phyloP scores from a whole-genome alignment of 2,113 vertebrate species.

The Cariama cristata region DNA sequence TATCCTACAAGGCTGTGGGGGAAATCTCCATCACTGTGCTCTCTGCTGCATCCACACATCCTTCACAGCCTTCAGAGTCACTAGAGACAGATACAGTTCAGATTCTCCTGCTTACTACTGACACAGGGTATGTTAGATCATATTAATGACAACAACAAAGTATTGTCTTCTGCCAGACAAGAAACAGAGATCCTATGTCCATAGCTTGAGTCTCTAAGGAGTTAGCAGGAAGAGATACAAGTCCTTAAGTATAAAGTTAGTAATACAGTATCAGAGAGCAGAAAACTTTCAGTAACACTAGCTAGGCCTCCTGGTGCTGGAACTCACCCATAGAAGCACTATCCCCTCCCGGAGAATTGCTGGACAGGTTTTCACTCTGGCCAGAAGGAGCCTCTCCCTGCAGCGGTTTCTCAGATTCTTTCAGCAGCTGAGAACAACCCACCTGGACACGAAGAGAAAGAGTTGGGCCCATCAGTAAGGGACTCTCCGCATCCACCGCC shows the following conservation, averaged over 20 bases:
- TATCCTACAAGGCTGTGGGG: neutral
- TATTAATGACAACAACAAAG: neutral
- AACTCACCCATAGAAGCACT: slow-evolving; percentile 73
- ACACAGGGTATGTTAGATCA: neutral
- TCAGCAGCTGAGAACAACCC: slow-evolving; percentile 80
- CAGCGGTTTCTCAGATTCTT: slow-evolving; percentile 80
- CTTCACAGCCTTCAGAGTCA: neutral
- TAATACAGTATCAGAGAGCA: neutral
- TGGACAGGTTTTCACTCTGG: slow-evolving; percentile 69
- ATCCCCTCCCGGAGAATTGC: slow-evolving; percentile 69
- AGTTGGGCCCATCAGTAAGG: neutral
- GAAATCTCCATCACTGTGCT: neutral
- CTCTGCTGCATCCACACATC: neutral
- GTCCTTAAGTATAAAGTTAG: neutral
- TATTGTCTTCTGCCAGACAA: neutral
- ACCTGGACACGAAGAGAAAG: slow-evolving; percentile 63
- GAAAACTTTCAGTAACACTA: neutral
- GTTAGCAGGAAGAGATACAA: neutral
- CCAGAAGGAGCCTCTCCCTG: slow-evolving; percentile 64
- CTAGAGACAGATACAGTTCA: neutral
- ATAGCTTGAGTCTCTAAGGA: neutral
- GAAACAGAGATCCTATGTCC: neutral
- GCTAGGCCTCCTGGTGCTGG: neutral
- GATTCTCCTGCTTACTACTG: neutral
- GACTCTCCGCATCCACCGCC: neutral